phyloP scores from a whole-genome alignment of 2,888 invertebrate genomes.

The Pristionchus exspectatus region DNA sequence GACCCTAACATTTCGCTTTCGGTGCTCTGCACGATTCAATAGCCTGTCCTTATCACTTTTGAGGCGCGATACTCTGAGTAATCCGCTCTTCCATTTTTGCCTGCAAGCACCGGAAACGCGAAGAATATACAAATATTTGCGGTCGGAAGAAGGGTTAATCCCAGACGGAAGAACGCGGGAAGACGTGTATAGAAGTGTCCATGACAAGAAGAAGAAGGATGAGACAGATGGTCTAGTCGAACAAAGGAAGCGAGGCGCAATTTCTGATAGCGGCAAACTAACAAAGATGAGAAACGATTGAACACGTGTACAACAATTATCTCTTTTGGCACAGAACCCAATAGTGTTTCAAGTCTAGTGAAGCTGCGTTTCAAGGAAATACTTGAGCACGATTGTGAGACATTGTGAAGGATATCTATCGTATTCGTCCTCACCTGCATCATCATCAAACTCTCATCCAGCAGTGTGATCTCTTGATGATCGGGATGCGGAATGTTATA shows the following conservation, averaged over 20 bases:
- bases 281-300: background rate
- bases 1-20: slow-evolving; percentile 20
- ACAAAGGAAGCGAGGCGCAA: background rate
- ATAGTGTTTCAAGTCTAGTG: background rate
- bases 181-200: background rate
- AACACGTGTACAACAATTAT: background rate
- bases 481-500: slow-evolving; percentile 71
- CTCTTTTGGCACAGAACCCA: background rate
- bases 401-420: background rate
- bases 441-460: slow-evolving; percentile 70
- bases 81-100: slow-evolving; percentile 8
- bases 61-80: background rate
- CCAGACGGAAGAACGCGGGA: background rate
- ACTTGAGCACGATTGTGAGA: background rate
- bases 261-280: slow-evolving; percentile 2
- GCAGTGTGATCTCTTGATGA: slow-evolving; percentile 66
- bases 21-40: slow-evolving; percentile 5
- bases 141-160: slow-evolving; percentile 25
- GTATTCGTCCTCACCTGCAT: slow-evolving; percentile 57
- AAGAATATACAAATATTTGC: slow-evolving; percentile 20
- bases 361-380: background rate
- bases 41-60: background rate
- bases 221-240: slow-evolving; percentile 34
- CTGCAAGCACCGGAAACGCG: slow-evolving; percentile 34
- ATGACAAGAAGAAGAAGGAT: background rate